These are phyloP conservation scores for Cirrhinus mrigala DNA, from an alignment of 2,797 vertebrate genomes.

Conservation along the genomic window DNA sequence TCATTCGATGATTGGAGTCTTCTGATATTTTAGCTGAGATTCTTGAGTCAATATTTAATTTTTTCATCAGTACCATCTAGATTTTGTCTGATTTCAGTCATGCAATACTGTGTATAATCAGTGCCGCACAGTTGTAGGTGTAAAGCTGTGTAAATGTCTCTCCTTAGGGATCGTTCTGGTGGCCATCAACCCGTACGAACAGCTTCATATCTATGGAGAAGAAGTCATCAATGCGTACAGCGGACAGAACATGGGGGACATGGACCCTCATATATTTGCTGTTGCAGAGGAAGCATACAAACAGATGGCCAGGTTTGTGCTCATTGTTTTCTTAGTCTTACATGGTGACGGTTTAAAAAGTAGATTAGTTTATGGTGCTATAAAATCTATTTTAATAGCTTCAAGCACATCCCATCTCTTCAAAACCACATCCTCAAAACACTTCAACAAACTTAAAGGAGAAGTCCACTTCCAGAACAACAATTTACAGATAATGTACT, in stretches of 20 bases:
- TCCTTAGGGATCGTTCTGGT: slow-evolving; percentile 92
- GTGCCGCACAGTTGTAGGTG: neutral
- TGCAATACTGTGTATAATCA: neutral
- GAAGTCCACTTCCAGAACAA: no score
- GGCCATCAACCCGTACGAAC: slow-evolving; percentile 95
- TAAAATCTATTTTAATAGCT: neutral
- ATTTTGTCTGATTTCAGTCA: neutral
- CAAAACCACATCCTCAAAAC: neutral
- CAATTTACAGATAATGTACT: no score
- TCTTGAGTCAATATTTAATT: neutral
- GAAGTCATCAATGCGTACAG: slow-evolving; percentile 97
- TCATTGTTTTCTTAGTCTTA: neutral
- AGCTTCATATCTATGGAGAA: slow-evolving; percentile 93
- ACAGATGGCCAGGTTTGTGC: slow-evolving; percentile 92
- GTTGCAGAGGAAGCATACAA: slow-evolving; percentile 96
- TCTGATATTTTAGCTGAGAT: neutral
- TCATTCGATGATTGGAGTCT: neutral
- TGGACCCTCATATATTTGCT: slow-evolving; percentile 97
- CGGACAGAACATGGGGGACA: slow-evolving; percentile 95
- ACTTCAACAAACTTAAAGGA: neutral
- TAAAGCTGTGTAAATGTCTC: neutral
- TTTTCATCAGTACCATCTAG: neutral
- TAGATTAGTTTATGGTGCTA: neutral
- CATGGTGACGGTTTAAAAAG: neutral
- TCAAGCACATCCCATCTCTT: neutral